Evolutionary conservation across 2,113 vertebrate species (phyloP).

Genomic region (Opisthocomus hoazin): DNA sequence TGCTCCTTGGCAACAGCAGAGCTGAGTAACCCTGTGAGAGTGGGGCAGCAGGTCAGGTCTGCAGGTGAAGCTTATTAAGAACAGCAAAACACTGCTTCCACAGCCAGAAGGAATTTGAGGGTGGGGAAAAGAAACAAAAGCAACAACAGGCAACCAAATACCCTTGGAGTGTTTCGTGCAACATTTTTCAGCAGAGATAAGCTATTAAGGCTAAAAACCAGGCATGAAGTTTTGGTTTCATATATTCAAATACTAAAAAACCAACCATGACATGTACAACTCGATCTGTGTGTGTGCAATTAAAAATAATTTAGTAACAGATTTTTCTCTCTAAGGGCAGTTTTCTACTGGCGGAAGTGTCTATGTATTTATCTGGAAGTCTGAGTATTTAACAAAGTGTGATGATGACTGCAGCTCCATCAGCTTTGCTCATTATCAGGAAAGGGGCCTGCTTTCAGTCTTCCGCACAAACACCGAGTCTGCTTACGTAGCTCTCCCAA

Average conservation of each 20-base stretch:
- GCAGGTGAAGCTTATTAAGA: background rate
- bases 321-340: background rate
- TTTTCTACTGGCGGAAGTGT: background rate
- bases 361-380: background rate
- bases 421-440: background rate
- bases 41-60: background rate
- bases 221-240: background rate
- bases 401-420: background rate
- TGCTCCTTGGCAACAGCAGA: background rate
- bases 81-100: background rate
- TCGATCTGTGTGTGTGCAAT: background rate
- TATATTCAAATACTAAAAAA: background rate
- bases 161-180: background rate
- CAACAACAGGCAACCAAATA: background rate
- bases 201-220: background rate
- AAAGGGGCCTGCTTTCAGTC: background rate
- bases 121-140: background rate
- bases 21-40: background rate
- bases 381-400: too few relatives aligned
- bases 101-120: background rate
- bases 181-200: background rate
- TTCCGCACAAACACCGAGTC: constrained; percentile 36
- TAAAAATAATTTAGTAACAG: background rate
- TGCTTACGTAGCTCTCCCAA: constrained; percentile 85
- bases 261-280: background rate